Conservation (phyloP, 2,797 vertebrate genomes). For the Sternotherus odoratus region DNA sequence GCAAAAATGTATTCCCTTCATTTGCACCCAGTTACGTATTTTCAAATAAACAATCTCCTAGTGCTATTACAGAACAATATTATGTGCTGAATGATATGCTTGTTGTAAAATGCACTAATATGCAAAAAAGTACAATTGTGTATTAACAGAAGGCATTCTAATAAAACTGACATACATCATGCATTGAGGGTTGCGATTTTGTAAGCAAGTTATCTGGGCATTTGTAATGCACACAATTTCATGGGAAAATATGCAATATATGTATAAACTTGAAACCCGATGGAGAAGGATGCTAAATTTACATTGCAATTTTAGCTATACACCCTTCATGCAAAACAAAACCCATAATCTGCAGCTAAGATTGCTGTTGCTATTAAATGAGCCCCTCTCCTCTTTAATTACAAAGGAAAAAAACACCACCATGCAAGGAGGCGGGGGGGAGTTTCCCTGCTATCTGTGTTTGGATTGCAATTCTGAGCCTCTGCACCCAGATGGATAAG, state of each 20-base stretch:
- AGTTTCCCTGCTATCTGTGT: neutral
- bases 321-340: neutral
- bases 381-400: neutral
- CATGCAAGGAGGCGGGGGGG: neutral
- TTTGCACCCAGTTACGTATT: neutral
- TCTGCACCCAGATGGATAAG: neutral
- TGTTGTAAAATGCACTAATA: neutral
- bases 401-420: too few relatives aligned
- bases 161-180: neutral
- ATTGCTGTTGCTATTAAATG: neutral
- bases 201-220: neutral
- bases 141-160: neutral
- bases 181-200: neutral
- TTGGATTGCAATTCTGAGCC: neutral
- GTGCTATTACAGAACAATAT: neutral
- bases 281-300: neutral
- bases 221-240: neutral
- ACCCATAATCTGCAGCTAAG: neutral
- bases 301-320: neutral
- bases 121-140: neutral
- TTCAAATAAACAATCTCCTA: neutral
- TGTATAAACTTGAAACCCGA: neutral
- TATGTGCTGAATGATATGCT: neutral
- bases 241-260: neutral
- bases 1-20: neutral